Conservation (phyloP, 1,140 invertebrate genomes). For the Ladona fulva region DNA sequence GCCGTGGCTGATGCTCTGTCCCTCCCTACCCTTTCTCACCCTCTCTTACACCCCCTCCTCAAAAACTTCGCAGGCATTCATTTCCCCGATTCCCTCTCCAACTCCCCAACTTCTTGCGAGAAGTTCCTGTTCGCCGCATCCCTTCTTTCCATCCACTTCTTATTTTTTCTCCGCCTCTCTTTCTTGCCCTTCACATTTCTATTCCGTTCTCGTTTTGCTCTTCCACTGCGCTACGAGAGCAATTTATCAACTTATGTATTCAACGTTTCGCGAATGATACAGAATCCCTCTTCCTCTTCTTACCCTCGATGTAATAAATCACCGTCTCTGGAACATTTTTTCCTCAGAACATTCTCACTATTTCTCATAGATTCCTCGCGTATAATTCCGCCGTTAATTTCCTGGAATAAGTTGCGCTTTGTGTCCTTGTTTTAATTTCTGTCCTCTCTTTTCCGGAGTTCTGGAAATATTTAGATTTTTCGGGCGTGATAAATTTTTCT, state of each 20-base stretch:
- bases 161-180: not conserved
- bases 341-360: no score
- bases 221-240: not conserved
- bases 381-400: no score
- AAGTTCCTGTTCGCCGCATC: not conserved
- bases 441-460: no score
- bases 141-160: not conserved
- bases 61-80: not conserved
- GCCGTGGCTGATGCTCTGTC: slow-evolving; percentile 11
- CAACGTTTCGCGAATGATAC: not conserved
- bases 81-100: not conserved
- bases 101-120: not conserved
- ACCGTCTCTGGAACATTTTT: no score
- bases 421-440: no score
- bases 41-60: not conserved
- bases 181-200: not conserved
- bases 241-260: no score
- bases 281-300: not conserved
- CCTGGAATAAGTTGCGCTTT: no score
- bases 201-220: not conserved
- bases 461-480: no score
- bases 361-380: no score
- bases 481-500: no score
- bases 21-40: not conserved
- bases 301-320: not conserved